Base-by-base conservation (phyloP, 2,113 vertebrate species). In the Callaeas wilsoni region DNA sequence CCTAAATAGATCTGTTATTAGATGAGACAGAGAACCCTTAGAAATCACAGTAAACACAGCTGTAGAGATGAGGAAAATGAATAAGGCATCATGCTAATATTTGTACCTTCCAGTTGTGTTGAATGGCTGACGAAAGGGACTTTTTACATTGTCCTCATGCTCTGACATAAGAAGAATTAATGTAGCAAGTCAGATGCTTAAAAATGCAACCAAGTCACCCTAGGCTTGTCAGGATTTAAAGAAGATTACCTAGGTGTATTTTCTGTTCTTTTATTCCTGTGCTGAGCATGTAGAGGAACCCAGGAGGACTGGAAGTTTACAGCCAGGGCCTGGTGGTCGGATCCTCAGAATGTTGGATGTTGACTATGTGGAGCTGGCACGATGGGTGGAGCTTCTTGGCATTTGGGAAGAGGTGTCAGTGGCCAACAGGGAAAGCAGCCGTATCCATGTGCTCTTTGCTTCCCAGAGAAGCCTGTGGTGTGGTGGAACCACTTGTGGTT, bases 31-130 rank as follows among this genome's bases (percentile, higher is more conserved):
- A 93, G 53, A 85, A 62, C 57, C 35, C 73, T 86, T 87, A 87
- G 86, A 94, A 93, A 93, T 77, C 76, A 63, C 80, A 56, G 83
- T 84, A 94, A 93, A 91, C 90, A 93, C 93, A 96, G 93, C 94
- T 97, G 90, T 71, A 78, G 79, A 76, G 46, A 95, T 91, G 53
- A 91, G 35, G 55, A 85, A 91, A 83, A 89, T 62, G 33, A 90
- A 80, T 55, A 77, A 95, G 78, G 35, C 55, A 19, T 77, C 39
- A 1, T 47, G 46, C 85, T 88, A 94, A 71, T 96, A 86, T 86
- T 94, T 88, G 46, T 95, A 86, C 71, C 82, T 94, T 94, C 33
- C 33, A 63, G 46, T 93, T 94, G 46, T 86, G 70, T 57, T 85
- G 56, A 93, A 69, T 73, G 8, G 14, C 46, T 50, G 79, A 77